These are phyloP conservation scores for Hyla sarda DNA, from an alignment of 2,113 vertebrate species.

Conservation along the genomic window DNA sequence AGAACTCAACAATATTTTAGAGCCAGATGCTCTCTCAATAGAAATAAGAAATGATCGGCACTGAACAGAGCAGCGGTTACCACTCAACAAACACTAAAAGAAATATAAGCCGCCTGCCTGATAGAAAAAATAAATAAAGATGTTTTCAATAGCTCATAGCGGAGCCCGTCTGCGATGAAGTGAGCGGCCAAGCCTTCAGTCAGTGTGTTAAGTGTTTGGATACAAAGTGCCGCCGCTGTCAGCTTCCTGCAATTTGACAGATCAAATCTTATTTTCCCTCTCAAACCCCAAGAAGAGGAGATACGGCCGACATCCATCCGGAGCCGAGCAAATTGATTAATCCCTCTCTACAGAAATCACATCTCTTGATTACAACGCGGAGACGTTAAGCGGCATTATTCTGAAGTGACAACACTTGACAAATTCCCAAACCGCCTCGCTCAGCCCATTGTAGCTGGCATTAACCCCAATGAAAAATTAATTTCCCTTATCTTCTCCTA, in stretches of 20 bases:
- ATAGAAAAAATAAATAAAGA: slow-evolving; percentile 55
- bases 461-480: slow-evolving; percentile 99
- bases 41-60: background rate
- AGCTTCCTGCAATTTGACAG: slow-evolving; percentile 84
- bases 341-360: slow-evolving; percentile 93
- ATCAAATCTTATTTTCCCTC: slow-evolving; percentile 89
- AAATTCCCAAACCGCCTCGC: slow-evolving; percentile 85
- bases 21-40: background rate
- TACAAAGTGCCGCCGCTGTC: slow-evolving; percentile 73
- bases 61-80: background rate
- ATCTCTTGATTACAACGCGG: slow-evolving; percentile 92
- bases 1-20: too few species aligned
- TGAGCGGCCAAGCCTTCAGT: slow-evolving; percentile 73
- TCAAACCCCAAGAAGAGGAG: slow-evolving; percentile 76
- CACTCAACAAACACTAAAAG: background rate
- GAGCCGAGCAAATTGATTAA: slow-evolving; percentile 93
- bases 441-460: slow-evolving; percentile 90
- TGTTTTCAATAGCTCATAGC: slow-evolving; percentile 64
- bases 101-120: background rate
- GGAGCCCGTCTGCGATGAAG: slow-evolving; percentile 64
- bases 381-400: slow-evolving; percentile 94
- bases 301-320: slow-evolving; percentile 83
- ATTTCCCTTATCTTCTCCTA: slow-evolving; percentile 98
- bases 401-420: slow-evolving; percentile 91
- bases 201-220: slow-evolving; percentile 72